Evolutionary conservation across 2,888 invertebrate species (phyloP).

Genomic region (Mellilla xanthometata): DNA sequence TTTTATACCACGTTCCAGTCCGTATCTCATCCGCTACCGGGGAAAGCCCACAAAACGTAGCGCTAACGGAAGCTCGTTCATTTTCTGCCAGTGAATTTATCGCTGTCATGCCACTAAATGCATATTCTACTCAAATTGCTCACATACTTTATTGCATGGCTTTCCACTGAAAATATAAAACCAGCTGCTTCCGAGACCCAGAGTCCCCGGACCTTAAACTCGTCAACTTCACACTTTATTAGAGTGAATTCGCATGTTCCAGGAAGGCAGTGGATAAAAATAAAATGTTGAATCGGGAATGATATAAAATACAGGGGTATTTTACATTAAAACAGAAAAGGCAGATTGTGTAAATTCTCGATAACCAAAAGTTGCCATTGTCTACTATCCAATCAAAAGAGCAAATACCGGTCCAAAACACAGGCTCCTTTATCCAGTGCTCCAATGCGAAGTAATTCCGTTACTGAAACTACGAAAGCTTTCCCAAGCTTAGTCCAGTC

Average conservation of each 20-base stretch:
- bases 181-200: slow-evolving; percentile 31
- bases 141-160: slow-evolving; percentile 54
- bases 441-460: neutral
- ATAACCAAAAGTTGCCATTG: slow-evolving; percentile 32
- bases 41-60: slow-evolving; percentile 48
- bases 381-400: slow-evolving; percentile 30
- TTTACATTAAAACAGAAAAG: too few species aligned
- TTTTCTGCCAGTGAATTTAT: slow-evolving; percentile 56
- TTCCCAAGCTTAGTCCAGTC: too few species aligned
- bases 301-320: too few species aligned
- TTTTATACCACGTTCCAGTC: slow-evolving; percentile 30
- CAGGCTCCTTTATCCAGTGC: slow-evolving; percentile 12
- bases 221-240: slow-evolving; percentile 28
- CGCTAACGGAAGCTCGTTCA: slow-evolving; percentile 53
- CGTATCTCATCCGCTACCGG: slow-evolving; percentile 41
- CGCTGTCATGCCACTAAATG: slow-evolving; percentile 58
- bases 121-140: slow-evolving; percentile 62
- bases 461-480: neutral
- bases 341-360: slow-evolving; percentile 16
- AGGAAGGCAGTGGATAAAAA: slow-evolving; percentile 13
- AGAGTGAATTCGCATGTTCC: slow-evolving; percentile 22
- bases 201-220: slow-evolving; percentile 20
- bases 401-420: slow-evolving; percentile 27
- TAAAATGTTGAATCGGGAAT: slow-evolving; percentile 12
- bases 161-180: slow-evolving; percentile 52